Evolutionary conservation across 2,113 vertebrate genomes (phyloP).

Genomic region (Xenopus laevis): DNA sequence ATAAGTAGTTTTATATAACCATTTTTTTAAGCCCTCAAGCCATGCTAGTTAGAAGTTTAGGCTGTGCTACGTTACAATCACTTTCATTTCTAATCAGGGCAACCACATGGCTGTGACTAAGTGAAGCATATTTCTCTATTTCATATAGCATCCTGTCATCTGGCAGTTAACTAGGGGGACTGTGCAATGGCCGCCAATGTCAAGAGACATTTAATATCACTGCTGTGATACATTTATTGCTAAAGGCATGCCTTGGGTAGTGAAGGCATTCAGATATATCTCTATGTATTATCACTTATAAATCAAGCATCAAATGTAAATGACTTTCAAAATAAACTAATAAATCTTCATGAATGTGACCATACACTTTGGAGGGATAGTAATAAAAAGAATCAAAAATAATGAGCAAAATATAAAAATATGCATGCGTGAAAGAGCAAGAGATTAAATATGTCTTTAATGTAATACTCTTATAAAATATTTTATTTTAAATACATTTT

Average conservation of each 20-base stretch:
- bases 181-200: neutral
- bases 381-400: too few relatives aligned
- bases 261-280: neutral
- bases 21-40: too few relatives aligned
- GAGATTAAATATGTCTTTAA: too few relatives aligned
- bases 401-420: too few relatives aligned
- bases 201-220: neutral
- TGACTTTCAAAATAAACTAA: neutral
- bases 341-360: neutral
- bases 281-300: neutral
- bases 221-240: neutral
- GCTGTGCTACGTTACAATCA: neutral
- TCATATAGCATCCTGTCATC: neutral
- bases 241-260: neutral
- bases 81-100: neutral
- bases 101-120: neutral
- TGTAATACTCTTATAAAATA: too few relatives aligned
- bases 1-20: too few relatives aligned
- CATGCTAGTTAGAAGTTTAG: neutral
- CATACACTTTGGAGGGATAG: too few relatives aligned
- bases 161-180: neutral
- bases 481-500: too few relatives aligned
- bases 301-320: neutral
- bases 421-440: too few relatives aligned
- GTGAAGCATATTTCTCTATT: slow-evolving; percentile 1